Conservation (phyloP, 2,888 invertebrate genomes). For the Sialis lutaria region DNA sequence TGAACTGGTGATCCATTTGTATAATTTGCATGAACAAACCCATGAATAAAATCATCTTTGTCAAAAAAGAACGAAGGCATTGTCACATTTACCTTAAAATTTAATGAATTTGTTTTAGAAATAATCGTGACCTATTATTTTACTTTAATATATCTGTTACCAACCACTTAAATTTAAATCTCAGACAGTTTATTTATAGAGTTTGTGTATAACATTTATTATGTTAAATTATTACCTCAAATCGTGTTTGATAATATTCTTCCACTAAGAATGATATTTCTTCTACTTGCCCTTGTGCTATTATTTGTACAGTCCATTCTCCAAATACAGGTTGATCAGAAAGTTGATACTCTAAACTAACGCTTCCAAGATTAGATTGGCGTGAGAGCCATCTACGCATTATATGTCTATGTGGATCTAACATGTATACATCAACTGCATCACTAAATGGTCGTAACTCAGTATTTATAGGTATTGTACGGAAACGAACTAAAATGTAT, state of each 20-base stretch:
- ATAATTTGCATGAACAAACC: slow-evolving; percentile 85
- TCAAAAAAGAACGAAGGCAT: slow-evolving; percentile 91
- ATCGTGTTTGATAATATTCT: slow-evolving; percentile 89
- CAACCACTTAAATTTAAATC: no score
- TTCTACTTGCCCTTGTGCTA: slow-evolving; percentile 78
- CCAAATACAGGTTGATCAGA: slow-evolving; percentile 87
- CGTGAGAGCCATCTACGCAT: slow-evolving; percentile 87
- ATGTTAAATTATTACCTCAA: slow-evolving; percentile 39
- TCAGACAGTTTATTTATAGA: no score
- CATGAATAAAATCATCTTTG: slow-evolving; percentile 66
- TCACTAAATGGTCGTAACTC: slow-evolving; percentile 81
- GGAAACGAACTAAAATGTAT: slow-evolving; percentile 52
- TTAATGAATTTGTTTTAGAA: no score
- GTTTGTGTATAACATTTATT: no score
- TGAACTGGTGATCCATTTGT: slow-evolving; percentile 82
- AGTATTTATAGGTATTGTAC: slow-evolving; percentile 83
- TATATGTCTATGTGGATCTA: slow-evolving; percentile 75
- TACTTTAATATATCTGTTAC: no score
- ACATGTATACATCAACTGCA: slow-evolving; percentile 80
- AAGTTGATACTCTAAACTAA: slow-evolving; percentile 78
- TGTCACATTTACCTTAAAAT: slow-evolving; percentile 67
- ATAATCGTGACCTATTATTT: no score
- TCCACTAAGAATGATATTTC: slow-evolving; percentile 75
- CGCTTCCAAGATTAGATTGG: slow-evolving; percentile 83
- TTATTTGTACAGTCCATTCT: slow-evolving; percentile 77